phyloP scores from a whole-genome alignment of 2,797 vertebrate genomes.

The Coccyzus lansbergi region DNA sequence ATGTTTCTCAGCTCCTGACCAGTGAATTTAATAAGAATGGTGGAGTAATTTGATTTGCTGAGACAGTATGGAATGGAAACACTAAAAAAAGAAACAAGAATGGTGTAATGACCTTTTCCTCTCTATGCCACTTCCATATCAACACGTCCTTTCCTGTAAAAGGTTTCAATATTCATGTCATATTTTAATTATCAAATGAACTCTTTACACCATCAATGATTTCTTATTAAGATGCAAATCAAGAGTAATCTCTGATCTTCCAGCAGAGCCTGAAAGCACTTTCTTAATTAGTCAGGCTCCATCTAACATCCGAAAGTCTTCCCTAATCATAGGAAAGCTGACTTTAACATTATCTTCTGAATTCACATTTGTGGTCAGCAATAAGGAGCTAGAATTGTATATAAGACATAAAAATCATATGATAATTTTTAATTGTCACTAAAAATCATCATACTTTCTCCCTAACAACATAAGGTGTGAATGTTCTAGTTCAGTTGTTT shows the following conservation, averaged over 20 bases:
- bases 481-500: neutral
- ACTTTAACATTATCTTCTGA: neutral
- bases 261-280: neutral
- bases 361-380: neutral
- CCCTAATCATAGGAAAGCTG: neutral
- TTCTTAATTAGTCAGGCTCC: conserved; percentile 30
- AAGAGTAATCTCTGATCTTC: conserved; percentile 19
- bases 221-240: conserved; percentile 40
- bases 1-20: neutral
- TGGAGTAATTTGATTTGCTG: neutral
- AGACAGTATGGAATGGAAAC: neutral
- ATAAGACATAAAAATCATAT: neutral
- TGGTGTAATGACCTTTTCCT: neutral
- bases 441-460: neutral
- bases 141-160: neutral
- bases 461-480: neutral
- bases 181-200: conserved; percentile 29
- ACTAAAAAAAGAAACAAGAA: neutral
- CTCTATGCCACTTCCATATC: neutral
- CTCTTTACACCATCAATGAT: neutral
- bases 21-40: neutral
- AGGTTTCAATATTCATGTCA: neutral
- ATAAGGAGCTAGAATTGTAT: neutral
- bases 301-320: conserved; percentile 8
- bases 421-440: neutral